A percentile compares a stretch with the other conserved stretches of the same genome.
phyloP scores from a whole-genome alignment of 2,113 vertebrate species.

The Chaetops frenatus region DNA sequence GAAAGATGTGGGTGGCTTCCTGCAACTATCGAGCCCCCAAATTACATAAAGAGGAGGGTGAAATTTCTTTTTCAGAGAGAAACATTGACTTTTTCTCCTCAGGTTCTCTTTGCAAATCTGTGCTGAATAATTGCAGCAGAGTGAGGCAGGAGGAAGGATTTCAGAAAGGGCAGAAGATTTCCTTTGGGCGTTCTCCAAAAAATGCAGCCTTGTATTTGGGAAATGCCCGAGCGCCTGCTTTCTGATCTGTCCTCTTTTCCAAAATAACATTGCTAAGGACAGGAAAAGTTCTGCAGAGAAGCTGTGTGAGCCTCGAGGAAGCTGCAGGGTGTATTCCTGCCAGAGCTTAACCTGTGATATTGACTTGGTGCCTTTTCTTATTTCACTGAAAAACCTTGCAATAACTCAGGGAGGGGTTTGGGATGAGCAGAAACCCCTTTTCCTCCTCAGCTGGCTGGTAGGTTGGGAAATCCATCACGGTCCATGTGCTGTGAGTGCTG shows the following conservation, averaged over 20 bases:
- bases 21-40: background rate
- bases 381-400: background rate
- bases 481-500: accelerated
- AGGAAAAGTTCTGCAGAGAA: background rate
- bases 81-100: background rate
- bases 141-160: background rate
- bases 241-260: background rate
- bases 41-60: background rate
- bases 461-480: background rate
- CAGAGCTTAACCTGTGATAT: accelerated
- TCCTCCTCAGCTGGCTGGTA: background rate
- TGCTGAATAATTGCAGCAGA: background rate
- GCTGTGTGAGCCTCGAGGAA: background rate
- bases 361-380: background rate
- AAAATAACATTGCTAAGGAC: background rate
- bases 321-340: background rate
- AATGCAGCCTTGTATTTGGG: background rate
- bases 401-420: background rate
- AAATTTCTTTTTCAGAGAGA: background rate
- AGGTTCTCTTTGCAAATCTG: background rate
- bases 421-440: background rate
- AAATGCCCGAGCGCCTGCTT: background rate
- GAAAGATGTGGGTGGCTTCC: constrained; percentile 40
- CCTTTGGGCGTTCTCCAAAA: background rate
- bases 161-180: constrained; percentile 9